These are phyloP conservation scores for Bombus confusus DNA, from an alignment of 1,140 invertebrate species.

Conservation along the genomic window DNA sequence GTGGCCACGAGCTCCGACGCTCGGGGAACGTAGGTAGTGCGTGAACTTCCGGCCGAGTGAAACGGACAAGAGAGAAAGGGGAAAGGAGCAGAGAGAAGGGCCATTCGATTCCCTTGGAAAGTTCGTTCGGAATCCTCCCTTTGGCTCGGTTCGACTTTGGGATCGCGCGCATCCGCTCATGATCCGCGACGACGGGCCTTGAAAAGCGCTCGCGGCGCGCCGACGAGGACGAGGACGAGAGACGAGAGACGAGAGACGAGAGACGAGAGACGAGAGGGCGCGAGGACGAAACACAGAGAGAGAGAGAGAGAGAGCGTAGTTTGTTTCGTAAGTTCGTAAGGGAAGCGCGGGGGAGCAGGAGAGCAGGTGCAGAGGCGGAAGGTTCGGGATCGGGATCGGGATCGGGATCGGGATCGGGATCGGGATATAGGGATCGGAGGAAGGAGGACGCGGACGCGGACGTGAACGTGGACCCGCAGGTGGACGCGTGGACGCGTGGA, in stretches of 20 bases:
- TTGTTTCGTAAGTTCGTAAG: background rate
- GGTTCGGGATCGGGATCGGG: background rate
- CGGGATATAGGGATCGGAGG: background rate
- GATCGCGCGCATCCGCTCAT: background rate
- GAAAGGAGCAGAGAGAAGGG: conserved; percentile 36
- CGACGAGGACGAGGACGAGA: background rate
- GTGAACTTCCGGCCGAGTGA: conserved; percentile 76
- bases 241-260: background rate
- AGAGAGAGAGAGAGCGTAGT: too few species aligned
- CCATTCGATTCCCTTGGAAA: conserved; percentile 31
- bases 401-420: too few species aligned
- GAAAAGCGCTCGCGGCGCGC: conserved; percentile 18
- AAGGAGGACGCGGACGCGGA: background rate
- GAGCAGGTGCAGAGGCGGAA: too few species aligned
- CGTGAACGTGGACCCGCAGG: background rate
- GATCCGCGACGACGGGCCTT: background rate
- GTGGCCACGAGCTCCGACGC: conserved; percentile 81
- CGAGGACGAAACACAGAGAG: background rate
- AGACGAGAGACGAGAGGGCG: background rate
- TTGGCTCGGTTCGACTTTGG: conserved; percentile 5
- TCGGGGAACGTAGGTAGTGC: conserved; percentile 80
- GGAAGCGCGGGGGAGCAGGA: background rate
- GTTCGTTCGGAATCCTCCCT: conserved; percentile 38
- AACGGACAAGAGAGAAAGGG: conserved; percentile 67
- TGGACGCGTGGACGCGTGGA: conserved; percentile 3